Evolutionary conservation across 2,888 invertebrate species (phyloP).

Genomic region (Rhamnusium bicolor): DNA sequence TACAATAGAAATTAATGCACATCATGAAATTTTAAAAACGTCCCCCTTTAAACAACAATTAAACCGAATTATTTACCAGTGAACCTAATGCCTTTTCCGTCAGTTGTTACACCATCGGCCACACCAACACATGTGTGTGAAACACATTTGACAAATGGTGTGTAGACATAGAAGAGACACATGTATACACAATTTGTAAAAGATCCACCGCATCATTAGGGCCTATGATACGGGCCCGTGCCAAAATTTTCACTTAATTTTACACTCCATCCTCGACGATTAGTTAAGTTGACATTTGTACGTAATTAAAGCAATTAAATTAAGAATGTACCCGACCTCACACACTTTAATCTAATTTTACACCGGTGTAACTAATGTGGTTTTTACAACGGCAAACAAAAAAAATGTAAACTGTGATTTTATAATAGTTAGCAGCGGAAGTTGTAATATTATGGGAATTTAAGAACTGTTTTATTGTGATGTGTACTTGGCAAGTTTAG

Average conservation of each 20-base stretch:
- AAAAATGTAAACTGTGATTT: slow-evolving; percentile 23
- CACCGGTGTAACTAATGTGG: slow-evolving; percentile 44
- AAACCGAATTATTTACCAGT: neutral
- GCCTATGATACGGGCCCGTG: slow-evolving; percentile 64
- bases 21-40: neutral
- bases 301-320: slow-evolving; percentile 55
- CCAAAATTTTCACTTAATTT: slow-evolving; percentile 67
- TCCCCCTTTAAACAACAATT: neutral
- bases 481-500: neutral
- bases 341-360: slow-evolving; percentile 51
- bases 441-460: slow-evolving; percentile 11
- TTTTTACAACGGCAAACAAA: slow-evolving; percentile 33
- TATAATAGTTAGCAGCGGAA: slow-evolving; percentile 3
- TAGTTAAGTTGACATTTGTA: slow-evolving; percentile 57
- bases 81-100: neutral
- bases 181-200: slow-evolving; percentile 19
- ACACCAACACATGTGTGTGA: slow-evolving; percentile 39
- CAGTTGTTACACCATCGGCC: neutral
- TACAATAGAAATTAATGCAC: no score
- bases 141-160: slow-evolving; percentile 43
- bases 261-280: slow-evolving; percentile 60
- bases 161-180: slow-evolving; percentile 29
- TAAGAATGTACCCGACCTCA: slow-evolving; percentile 54
- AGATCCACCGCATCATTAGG: slow-evolving; percentile 51
- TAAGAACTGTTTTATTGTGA: slow-evolving; percentile 3